Evolutionary conservation across 2,888 invertebrate species (phyloP), one percentile per base, ranked within the genome.

Genomic region (Zeuzera pyrina): DNA sequence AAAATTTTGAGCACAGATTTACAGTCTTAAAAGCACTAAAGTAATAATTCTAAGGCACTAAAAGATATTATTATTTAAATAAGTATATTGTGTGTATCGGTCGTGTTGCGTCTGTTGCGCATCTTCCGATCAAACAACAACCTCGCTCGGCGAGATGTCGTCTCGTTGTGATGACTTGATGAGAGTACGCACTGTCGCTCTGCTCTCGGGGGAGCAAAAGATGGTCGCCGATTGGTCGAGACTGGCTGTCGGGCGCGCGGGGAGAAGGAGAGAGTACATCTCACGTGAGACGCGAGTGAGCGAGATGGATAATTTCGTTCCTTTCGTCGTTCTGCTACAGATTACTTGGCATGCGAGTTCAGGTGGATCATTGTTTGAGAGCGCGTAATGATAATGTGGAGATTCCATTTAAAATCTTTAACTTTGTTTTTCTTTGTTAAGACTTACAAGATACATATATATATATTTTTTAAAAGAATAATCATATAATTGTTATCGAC

Each of bases 141-240:
- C 81, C 81, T 77, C 79, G 52, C 81, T 50, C 69, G 54, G 43
- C 71, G 77, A 81, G 81, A 83, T 81, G 72, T 76, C 68, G 79
- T 81, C 79, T 81, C 78, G 63, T 64, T 73, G 64, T 72, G 71
- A 66, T 70, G 35, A 38, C 52, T 67, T 77, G 79, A 77, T 76
- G 79, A 81, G 81, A 79, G 74, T 65, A 79, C 79, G 78, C 81
- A 78, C 74, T 83, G 81, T 81, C 81, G 81, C 74, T 78, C 67
- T 81, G 74, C 79, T 81, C 81, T 81, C 81, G 79, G 70, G 81
- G 81, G 81, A 81, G 79, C 79, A 79, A 61, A 70, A 81, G 78
- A 81, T 78, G 77, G 70, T 66, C 51, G 71, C 69, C 68, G 68
- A 83, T 83, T 83, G 81, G 81, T 78, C 70, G 81, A 78, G 72